A percentile compares a stretch with the other conserved stretches of the same genome.
Conservation (phyloP, 1,140 invertebrate species). For the Cydia splendana region DNA sequence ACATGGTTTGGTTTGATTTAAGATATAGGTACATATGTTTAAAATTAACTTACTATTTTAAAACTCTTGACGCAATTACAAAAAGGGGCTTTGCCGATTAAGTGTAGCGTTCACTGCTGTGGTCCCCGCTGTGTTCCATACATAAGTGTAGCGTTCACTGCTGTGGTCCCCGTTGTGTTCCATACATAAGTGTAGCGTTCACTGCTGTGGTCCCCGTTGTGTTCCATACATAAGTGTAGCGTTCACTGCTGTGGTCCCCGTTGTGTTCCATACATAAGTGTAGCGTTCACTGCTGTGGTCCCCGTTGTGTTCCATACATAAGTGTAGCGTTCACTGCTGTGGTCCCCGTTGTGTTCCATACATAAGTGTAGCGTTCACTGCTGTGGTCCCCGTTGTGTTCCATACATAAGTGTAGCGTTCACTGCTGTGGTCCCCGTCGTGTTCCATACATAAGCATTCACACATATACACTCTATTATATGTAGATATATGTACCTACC, state of each 20-base stretch:
- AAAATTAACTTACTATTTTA: constrained; percentile 19
- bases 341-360: too few species aligned
- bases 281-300: neutral
- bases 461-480: too few species aligned
- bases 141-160: neutral
- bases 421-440: too few species aligned
- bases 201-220: too few species aligned
- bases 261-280: neutral
- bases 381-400: too few species aligned
- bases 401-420: neutral
- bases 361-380: neutral
- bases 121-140: too few species aligned
- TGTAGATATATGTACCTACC: too few species aligned
- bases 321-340: neutral
- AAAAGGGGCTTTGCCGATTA: neutral
- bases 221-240: neutral
- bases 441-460: too few species aligned
- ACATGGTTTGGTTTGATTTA: neutral
- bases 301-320: too few species aligned
- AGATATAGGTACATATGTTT: neutral
- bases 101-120: neutral
- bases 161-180: too few species aligned
- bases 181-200: neutral
- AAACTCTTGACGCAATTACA: neutral
- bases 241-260: too few species aligned